Evolutionary conservation across 1,140 invertebrate species (phyloP).

Genomic region (Penaeus vannamei): DNA sequence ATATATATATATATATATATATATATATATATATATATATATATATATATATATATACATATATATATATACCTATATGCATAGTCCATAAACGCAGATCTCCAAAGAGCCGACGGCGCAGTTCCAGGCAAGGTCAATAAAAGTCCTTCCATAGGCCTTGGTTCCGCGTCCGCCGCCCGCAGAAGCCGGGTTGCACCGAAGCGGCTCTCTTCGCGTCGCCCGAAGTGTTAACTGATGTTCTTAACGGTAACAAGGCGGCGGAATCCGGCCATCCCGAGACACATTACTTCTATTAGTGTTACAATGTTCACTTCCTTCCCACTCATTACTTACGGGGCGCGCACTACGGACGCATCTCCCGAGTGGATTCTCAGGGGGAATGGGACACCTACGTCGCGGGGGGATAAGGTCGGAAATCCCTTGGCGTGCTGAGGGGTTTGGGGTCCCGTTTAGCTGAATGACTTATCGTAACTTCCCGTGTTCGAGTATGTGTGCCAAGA

Average conservation of each 20-base stretch:
- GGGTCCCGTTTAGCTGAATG: not conserved
- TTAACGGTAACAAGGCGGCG: slow-evolving; percentile 52
- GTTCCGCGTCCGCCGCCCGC: too few relatives aligned
- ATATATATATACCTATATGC: too few relatives aligned
- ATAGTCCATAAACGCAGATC: too few relatives aligned
- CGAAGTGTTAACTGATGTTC: slow-evolving; percentile 49
- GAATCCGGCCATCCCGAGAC: slow-evolving; percentile 14
- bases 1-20: too few relatives aligned
- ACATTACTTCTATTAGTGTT: slow-evolving; percentile 46
- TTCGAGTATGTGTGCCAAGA: not conserved
- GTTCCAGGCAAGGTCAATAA: too few relatives aligned
- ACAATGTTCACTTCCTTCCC: slow-evolving; percentile 55
- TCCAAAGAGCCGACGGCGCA: too few relatives aligned
- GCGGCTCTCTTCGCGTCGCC: not conserved
- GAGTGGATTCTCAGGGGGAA: not conserved
- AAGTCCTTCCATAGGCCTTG: too few relatives aligned
- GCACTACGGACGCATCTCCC: not conserved
- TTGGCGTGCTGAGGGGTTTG: too few relatives aligned
- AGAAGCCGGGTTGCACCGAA: too few relatives aligned
- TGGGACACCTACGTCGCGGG: not conserved
- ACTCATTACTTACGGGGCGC: slow-evolving; percentile 17
- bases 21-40: too few relatives aligned
- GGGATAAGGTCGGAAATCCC: not conserved
- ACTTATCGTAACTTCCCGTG: slow-evolving; percentile 35
- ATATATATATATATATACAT: too few relatives aligned